Conservation (phyloP, 2,797 vertebrate genomes). For the Phataginus tetradactyla region DNA sequence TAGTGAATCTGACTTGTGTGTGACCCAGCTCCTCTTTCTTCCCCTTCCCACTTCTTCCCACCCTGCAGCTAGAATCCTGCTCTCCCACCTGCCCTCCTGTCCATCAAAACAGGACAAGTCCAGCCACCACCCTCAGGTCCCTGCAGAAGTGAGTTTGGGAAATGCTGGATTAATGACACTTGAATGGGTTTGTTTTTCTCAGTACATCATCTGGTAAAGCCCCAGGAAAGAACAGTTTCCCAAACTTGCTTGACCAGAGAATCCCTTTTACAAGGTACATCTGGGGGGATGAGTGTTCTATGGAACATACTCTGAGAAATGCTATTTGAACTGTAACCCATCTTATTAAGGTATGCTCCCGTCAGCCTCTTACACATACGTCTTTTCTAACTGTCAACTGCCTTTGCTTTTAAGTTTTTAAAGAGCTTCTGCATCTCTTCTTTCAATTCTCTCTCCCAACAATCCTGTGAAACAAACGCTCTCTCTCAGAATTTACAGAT, state of each 20-base stretch:
- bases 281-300: not conserved
- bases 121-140: not conserved
- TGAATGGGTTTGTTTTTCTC: not conserved
- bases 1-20: not conserved
- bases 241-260: not conserved
- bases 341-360: not conserved
- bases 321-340: not conserved
- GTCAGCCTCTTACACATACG: too few relatives aligned
- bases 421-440: not conserved
- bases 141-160: not conserved
- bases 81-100: not conserved
- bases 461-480: not conserved
- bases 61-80: not conserved
- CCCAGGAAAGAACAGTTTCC: not conserved
- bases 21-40: not conserved
- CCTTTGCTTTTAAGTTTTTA: not conserved
- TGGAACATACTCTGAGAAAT: not conserved
- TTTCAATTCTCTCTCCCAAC: not conserved
- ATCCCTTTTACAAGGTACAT: not conserved
- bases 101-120: not conserved
- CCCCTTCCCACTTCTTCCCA: not conserved
- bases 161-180: not conserved
- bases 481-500: not conserved
- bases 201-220: not conserved
- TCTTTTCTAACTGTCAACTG: not conserved